Evolutionary conservation across 2,888 invertebrate genomes (phyloP), one percentile per base, ranked within the genome.

Genomic region (Xiphydria camelus): DNA sequence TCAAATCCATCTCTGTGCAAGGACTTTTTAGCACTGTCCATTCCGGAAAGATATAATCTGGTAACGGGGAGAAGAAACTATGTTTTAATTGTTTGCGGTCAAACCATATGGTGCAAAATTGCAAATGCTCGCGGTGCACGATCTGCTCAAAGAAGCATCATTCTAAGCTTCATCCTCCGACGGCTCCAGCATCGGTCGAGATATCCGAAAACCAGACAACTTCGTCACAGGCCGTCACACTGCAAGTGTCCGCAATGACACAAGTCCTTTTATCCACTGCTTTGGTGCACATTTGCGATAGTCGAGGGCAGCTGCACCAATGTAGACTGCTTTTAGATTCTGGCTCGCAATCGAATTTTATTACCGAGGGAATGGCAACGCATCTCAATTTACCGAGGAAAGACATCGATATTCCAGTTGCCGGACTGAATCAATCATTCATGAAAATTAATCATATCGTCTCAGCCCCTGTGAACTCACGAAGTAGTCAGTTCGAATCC

Each of bases 301-400:
- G 23, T 23, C 23, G 23, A 23, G 23, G 23, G n/a, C 6, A 23
- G 23, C 23, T 21, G 4, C 17, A 15, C 6, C 1, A 19, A 3
- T 36, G 41, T 36, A 18, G 41, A 3, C 36, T 41, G 2, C 46
- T 37, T 14, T 37, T 46, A 14, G 46, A 46, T 14, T 10, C n/a
- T 22, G 41, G 41, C 5, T 46, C 41, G 4, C 46, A 46, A 19
- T 46, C 41, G 0, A 41, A 43, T 3, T 47, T 47, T n/a, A 20
- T 39, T 4, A 47, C 43, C n/a, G 6, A 20, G 1, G 21, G 20
- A 1, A 10, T 47, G 5, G 37, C 15, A 4, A 26, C 33, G 3
- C 19, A 7, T 9, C 26, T 47, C 23, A 9, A 23, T 23, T n/a
- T 29, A 7, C 29, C 47, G 1, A 34, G 41, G 4, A 34, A 6